These are phyloP conservation scores for Xestobium rufovillosum DNA, from an alignment of 2,888 invertebrate species.

Conservation along the genomic window DNA sequence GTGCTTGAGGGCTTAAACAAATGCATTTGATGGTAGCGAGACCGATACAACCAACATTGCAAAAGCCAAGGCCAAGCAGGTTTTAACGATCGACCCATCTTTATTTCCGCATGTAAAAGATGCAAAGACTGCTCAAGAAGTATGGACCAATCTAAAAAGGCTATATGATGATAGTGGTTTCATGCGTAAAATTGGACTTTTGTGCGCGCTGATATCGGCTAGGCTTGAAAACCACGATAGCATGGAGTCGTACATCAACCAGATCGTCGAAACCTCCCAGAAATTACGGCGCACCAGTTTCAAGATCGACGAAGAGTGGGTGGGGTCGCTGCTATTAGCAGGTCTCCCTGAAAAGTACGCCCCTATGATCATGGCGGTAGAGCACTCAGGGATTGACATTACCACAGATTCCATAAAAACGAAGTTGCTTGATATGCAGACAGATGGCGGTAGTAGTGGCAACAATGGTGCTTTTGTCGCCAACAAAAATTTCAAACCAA, in stretches of 20 bases:
- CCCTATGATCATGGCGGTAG: constrained; percentile 23
- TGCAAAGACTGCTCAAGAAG: constrained; percentile 13
- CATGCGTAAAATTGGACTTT: constrained; percentile 26
- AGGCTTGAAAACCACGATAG: constrained; percentile 25
- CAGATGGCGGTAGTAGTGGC: constrained; percentile 4
- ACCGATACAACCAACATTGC: constrained; percentile 11
- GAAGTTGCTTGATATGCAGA: constrained; percentile 21
- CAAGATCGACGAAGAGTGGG: constrained; percentile 25
- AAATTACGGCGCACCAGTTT: constrained; percentile 26
- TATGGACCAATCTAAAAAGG: too few relatives aligned
- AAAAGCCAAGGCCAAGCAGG: constrained; percentile 21
- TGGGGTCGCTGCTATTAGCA: constrained; percentile 22
- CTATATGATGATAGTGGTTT: constrained; percentile 30
- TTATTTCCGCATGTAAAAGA: constrained; percentile 24
- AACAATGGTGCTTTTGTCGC: too few relatives aligned
- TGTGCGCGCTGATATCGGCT: constrained; percentile 22
- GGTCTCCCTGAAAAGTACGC: constrained; percentile 17
- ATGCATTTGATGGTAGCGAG: constrained; percentile 16
- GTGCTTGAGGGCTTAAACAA: constrained; percentile 16
- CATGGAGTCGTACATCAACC: constrained; percentile 28
- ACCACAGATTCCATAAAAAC: constrained; percentile 21
- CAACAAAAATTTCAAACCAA: too few relatives aligned
- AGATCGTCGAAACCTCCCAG: constrained; percentile 29
- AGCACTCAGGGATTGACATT: constrained; percentile 22
- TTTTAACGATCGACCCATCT: constrained; percentile 21